Evolutionary conservation across 2,113 vertebrate species (phyloP), one percentile per base, ranked within the genome.

Genomic region (Melanerpes aurifrons): DNA sequence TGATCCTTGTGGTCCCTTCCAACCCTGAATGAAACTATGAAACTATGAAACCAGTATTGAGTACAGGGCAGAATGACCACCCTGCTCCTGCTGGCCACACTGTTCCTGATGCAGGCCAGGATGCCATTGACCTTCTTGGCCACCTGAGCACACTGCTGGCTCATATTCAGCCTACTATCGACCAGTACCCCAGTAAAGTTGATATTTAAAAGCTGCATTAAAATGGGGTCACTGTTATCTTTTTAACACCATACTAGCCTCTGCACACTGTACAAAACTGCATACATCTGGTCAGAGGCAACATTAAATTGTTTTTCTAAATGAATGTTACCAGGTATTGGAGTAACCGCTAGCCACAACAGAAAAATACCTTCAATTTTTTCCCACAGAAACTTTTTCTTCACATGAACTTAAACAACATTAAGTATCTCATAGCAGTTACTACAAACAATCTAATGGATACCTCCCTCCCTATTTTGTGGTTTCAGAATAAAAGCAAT

Each of bases 401-500:
- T 90, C 43, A 47, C 4, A 21, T 53, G 21, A 83, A 82, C 11
- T 73, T 63, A 16, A 2, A 71, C 86, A 82, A 13, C 13, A 47
- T 1, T 24, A 14, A 6, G 16, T 14, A 63, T 21, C 15, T 67
- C 54, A 35, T 1, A 84, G 56, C 20, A 58, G 28, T 40, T 76
- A 45, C 87, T 63, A 53, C 40, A 81, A 91, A 75, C 8, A 73
- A 32, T 11, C 26, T 78, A 59, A 68, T 3, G 15, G 59, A 62
- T 53, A 32, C 12, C 11, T 6, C 4, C 12, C 6, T 3, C 2
- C 3, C 6, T 1, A 29, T 50, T 82, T 15, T 40, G 15, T 16
- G n/a, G 53, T 29, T 70, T 70, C 59, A 86, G 64, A 77, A 59
- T 56, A 59, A 32, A 87, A 80, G n/a, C 12, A 77, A 18, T 56